Evolutionary conservation across 2,113 vertebrate species (phyloP).

Genomic region (Mohoua ochrocephala): DNA sequence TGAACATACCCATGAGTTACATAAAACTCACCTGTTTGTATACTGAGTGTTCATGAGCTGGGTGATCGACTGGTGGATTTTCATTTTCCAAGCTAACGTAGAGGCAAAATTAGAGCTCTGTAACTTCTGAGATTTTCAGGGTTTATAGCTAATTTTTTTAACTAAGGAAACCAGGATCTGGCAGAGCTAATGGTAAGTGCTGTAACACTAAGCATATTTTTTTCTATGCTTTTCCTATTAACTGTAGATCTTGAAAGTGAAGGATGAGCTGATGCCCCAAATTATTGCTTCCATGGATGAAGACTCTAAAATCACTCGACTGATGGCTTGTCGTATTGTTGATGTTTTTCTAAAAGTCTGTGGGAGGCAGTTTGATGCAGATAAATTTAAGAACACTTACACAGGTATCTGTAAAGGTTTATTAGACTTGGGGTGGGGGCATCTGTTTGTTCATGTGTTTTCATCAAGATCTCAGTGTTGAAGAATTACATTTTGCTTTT

Average conservation of each 20-base stretch:
- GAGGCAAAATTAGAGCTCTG: not conserved
- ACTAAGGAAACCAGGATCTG: not conserved
- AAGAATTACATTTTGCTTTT: not conserved
- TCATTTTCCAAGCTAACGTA: not conserved
- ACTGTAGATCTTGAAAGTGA: conserved; percentile 73
- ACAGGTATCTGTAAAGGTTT: conserved; percentile 72
- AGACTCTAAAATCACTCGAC: conserved; percentile 80
- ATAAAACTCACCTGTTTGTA: not conserved
- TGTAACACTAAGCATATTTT: not conserved
- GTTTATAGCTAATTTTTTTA: not conserved
- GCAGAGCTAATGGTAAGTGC: not conserved
- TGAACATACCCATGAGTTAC: not conserved
- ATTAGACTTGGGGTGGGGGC: too few relatives aligned
- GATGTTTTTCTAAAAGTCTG: conserved; percentile 65
- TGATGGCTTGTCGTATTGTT: conserved; percentile 82
- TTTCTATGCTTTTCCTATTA: not conserved
- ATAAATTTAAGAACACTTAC: conserved; percentile 82
- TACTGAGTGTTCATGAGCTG: not conserved
- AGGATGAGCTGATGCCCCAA: conserved; percentile 69
- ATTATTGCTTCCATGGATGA: conserved; percentile 85
- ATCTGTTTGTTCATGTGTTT: not conserved
- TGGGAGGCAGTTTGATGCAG: conserved; percentile 63
- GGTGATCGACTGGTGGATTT: not conserved
- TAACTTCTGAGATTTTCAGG: not conserved
- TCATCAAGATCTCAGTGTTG: not conserved